phyloP scores from a whole-genome alignment of 2,797 vertebrate genomes.

The Balearica regulorum region DNA sequence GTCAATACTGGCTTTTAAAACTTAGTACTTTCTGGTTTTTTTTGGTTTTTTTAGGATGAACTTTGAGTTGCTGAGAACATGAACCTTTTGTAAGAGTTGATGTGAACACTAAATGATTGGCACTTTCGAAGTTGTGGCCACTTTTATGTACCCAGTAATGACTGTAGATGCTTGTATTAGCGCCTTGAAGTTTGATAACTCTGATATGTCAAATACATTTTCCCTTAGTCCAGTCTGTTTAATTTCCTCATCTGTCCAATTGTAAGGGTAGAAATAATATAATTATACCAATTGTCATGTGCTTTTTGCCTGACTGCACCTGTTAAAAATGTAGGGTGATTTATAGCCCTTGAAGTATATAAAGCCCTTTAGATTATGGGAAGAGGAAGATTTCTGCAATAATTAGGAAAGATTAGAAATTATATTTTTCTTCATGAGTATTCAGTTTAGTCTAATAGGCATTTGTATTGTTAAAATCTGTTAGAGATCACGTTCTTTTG shows the following conservation, averaged over 20 bases:
- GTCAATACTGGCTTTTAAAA: neutral
- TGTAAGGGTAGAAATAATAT: neutral
- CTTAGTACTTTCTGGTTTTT: neutral
- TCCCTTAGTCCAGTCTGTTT: neutral
- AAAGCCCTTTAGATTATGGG: slow-evolving; percentile 13
- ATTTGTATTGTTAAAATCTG: slow-evolving; percentile 15
- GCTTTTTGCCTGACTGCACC: slow-evolving; percentile 5
- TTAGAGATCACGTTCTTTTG: slow-evolving; percentile 16
- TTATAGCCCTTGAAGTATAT: neutral
- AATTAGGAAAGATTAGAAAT: slow-evolving; percentile 9
- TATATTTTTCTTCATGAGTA: neutral
- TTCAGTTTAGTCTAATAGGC: neutral
- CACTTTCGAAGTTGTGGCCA: neutral
- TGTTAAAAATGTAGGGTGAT: neutral
- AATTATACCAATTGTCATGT: neutral
- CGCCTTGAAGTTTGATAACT: neutral
- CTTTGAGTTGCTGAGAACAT: neutral
- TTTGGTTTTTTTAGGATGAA: neutral
- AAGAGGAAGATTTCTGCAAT: slow-evolving; percentile 37
- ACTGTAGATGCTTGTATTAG: neutral
- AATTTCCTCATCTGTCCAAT: neutral
- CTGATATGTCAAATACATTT: neutral
- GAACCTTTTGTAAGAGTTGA: neutral
- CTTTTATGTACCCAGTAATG: neutral
- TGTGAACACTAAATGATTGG: neutral